These are phyloP conservation scores for Nematolebias whitei DNA, from an alignment of 2,113 vertebrate genomes.

Conservation along the genomic window DNA sequence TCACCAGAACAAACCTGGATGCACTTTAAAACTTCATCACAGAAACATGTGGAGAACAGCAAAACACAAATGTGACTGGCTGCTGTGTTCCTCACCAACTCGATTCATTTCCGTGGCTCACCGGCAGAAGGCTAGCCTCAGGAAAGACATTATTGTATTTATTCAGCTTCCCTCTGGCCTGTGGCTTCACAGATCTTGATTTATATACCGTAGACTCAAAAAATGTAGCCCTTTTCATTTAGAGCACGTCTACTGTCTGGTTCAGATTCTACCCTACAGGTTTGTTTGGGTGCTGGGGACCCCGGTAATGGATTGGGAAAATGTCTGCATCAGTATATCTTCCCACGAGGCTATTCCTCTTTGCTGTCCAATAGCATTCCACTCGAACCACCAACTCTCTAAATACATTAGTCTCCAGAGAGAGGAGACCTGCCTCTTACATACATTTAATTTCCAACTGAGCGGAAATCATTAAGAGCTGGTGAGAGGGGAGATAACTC, in stretches of 20 bases:
- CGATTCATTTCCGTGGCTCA: conserved; percentile 8
- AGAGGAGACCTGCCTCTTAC: conserved; percentile 40
- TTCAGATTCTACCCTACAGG: conserved; percentile 48
- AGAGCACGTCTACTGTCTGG: conserved; percentile 44
- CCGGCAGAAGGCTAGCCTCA: conserved; percentile 1
- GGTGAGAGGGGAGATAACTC: conserved; percentile 20
- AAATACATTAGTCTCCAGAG: conserved; percentile 60
- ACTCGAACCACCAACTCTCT: conserved; percentile 42
- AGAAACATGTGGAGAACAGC: not conserved
- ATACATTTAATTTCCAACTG: conserved; percentile 63
- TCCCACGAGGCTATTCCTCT: conserved; percentile 53
- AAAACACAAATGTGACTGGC: not conserved
- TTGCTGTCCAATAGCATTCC: conserved; percentile 42
- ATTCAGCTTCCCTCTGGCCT: conserved; percentile 14
- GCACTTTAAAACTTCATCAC: not conserved
- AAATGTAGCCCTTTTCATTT: conserved; percentile 56
- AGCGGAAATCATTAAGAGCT: conserved; percentile 58
- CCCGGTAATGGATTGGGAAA: conserved; percentile 65
- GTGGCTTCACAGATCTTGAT: conserved; percentile 38
- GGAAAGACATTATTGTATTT: conserved; percentile 27
- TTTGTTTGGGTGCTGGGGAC: conserved; percentile 48
- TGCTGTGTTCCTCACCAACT: conserved; percentile 15
- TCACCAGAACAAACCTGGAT: not conserved
- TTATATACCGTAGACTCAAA: conserved; percentile 43
- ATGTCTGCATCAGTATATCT: conserved; percentile 70